These are phyloP conservation scores for Cynopterus brachyotis DNA, from an alignment of 2,113 vertebrate genomes.

Conservation along the genomic window DNA sequence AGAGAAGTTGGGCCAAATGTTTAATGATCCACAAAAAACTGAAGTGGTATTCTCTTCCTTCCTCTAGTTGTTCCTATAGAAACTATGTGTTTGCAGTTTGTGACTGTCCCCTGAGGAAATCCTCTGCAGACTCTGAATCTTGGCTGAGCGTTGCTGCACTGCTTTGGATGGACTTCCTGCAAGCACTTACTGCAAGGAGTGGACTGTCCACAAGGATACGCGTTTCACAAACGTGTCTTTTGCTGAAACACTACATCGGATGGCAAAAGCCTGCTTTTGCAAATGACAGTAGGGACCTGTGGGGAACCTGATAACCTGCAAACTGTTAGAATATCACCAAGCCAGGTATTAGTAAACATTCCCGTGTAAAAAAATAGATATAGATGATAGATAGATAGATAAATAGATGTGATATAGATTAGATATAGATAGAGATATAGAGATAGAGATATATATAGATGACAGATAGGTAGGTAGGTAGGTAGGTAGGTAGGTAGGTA, in stretches of 20 bases:
- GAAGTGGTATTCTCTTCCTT: not conserved
- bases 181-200: not conserved
- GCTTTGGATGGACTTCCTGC: not conserved
- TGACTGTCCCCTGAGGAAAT: not conserved
- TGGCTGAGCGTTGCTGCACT: not conserved
- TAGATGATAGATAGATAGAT: no score
- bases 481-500: no score
- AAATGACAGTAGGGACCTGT: not conserved
- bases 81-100: not conserved
- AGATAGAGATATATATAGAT: no score
- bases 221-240: not conserved
- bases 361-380: not conserved
- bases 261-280: not conserved
- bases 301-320: not conserved
- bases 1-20: not conserved
- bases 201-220: not conserved
- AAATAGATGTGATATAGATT: no score
- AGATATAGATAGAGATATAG: no score
- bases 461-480: no score
- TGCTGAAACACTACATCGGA: not conserved
- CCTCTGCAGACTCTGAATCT: not conserved
- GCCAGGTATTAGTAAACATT: not conserved
- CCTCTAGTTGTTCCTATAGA: not conserved
- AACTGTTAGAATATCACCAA: no score
- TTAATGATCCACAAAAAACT: not conserved